These are phyloP conservation scores for Sylvilagus bachmani DNA, from an alignment of 2,113 vertebrate genomes.

Conservation along the genomic window DNA sequence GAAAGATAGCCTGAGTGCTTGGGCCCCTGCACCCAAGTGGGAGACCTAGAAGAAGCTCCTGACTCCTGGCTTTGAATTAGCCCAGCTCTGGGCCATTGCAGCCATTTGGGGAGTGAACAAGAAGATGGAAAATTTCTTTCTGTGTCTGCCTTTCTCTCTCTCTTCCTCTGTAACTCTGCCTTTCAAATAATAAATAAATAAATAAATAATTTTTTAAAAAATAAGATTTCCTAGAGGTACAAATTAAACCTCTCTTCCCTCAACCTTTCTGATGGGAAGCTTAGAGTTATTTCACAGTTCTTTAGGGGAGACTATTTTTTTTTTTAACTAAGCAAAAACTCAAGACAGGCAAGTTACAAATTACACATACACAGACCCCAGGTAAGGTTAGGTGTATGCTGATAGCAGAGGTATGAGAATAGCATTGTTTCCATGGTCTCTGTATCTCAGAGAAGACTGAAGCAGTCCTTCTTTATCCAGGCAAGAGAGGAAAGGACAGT, in stretches of 20 bases:
- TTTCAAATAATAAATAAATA: no score
- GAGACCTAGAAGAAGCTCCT: no score
- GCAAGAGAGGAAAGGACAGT: not conserved
- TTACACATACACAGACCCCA: not conserved
- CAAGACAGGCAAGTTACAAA: not conserved
- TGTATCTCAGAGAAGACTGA: not conserved
- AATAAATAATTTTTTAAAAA: no score
- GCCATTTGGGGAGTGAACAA: no score
- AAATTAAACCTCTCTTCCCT: not conserved
- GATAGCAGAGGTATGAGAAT: not conserved
- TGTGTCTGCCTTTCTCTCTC: no score
- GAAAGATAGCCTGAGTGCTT: no score
- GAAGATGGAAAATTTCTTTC: no score
- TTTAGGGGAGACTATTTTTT: not conserved
- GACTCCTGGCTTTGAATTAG: no score
- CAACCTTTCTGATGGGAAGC: not conserved
- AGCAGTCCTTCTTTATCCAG: not conserved
- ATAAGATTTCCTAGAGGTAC: not conserved
- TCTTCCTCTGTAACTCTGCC: no score
- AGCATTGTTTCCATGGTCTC: not conserved
- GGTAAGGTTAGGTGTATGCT: no score
- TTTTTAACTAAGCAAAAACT: not conserved
- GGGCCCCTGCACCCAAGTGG: no score
- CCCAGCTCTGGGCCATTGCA: no score
- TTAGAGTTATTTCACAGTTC: constrained; percentile 12